phyloP scores from a whole-genome alignment of 1,140 invertebrate species.

The Teleopsis dalmanni region DNA sequence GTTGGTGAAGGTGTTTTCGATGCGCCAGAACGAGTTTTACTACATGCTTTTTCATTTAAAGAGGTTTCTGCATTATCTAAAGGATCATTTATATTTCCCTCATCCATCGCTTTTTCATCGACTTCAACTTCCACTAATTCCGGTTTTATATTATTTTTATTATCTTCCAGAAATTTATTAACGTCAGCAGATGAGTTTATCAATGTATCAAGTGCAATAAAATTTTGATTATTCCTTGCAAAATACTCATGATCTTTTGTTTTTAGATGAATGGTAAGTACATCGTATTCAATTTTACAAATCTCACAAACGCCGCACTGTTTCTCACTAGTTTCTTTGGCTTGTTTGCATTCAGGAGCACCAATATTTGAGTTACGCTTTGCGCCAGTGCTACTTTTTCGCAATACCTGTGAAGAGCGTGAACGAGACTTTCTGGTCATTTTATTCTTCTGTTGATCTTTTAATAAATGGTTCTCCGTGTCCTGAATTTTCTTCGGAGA shows the following conservation, averaged over 20 bases:
- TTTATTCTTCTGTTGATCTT: neutral
- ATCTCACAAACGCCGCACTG: slow-evolving; percentile 66
- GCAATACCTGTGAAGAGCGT: slow-evolving; percentile 9
- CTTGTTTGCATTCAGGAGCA: slow-evolving; percentile 12
- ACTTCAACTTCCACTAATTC: slow-evolving; percentile 37
- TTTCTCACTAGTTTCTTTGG: slow-evolving; percentile 39
- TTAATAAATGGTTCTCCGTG: neutral
- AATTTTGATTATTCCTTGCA: slow-evolving; percentile 62
- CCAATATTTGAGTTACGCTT: slow-evolving; percentile 11
- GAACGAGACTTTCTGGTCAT: slow-evolving; percentile 18
- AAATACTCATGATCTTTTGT: slow-evolving; percentile 64
- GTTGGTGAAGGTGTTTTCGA: slow-evolving; percentile 24
- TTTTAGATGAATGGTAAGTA: slow-evolving; percentile 57
- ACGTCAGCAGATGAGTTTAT: slow-evolving; percentile 46
- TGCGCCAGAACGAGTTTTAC: neutral
- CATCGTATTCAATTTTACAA: slow-evolving; percentile 62
- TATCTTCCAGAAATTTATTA: slow-evolving; percentile 25
- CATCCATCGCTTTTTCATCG: slow-evolving; percentile 12
- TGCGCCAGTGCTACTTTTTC: slow-evolving; percentile 1
- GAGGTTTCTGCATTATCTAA: slow-evolving; percentile 3
- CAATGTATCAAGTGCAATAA: slow-evolving; percentile 58
- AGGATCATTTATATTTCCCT: slow-evolving; percentile 7
- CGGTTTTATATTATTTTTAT: slow-evolving; percentile 12
- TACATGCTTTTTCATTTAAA: neutral
- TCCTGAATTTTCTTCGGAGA: slow-evolving; percentile 15